Base-by-base conservation (phyloP, 2,888 invertebrate genomes). In the Ormyrus nitidulus region DNA sequence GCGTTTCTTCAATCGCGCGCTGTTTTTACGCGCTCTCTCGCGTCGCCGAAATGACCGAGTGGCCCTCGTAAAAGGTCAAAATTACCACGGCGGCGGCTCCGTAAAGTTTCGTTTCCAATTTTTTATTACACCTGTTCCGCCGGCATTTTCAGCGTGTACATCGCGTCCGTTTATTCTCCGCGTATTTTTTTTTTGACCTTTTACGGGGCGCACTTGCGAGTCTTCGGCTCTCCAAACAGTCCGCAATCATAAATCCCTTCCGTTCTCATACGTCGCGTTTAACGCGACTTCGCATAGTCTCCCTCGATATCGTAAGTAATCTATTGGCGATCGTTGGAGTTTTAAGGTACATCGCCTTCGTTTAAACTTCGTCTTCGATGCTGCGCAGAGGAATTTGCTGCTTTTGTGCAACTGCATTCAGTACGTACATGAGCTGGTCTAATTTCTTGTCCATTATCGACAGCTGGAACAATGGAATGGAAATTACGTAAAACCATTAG, bases 361-460 rank as follows among this genome's bases (percentile, higher is more conserved):
- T 91, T 91, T 91, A 92, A 84, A 92, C 92, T 83, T 92, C 92
- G 85, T 92, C 92, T 85, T 92, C 92, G 84, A 91, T 89, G 83
- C 91, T 91, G 82, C 91, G 90, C 82, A 91, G 87, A 71, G 91
- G 90, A 85, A 92, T 91, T 86, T 92, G 92, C 85, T 92, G 92
- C 85, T 93, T 93, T 78, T 86, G 86, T 66, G 86, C 86, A 53
- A 87, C 58, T 34, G 87, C 85, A 81, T 87, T 87, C 76, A 92
- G 87, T 81, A 92, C 90, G 83, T 91, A 90, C 76, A 92, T 87
- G 83, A 92, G 89, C 85, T 92, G 92, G 86, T 93, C 93, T 85
- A 93, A 84, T 87, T 93, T 93, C 86, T 92, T 91, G 86, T 93
- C 92, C 90, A 92, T 91, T 82, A 91, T 89, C 83, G 91, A 90